Conservation (phyloP, 2,113 vertebrate species). For the Rhea pennata region DNA sequence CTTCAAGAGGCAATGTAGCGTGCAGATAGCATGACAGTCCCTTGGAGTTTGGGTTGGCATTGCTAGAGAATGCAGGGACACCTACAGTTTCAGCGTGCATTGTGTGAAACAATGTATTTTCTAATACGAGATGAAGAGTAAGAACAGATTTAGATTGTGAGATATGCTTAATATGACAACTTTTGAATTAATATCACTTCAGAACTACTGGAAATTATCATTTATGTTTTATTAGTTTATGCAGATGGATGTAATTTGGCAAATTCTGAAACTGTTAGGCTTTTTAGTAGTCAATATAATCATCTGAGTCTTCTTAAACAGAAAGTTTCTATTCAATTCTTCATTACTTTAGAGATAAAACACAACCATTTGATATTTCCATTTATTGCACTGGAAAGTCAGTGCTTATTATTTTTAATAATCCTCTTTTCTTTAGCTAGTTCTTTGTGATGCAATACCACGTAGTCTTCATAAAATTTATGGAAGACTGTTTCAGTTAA, state of each 20-base stretch:
- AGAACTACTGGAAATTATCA: conserved; percentile 47
- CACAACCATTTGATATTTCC: conserved; percentile 60
- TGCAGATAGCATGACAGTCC: not conserved
- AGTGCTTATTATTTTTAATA: conserved; percentile 24
- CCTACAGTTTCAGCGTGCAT: rapidly evolving
- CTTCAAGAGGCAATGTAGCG: conserved; percentile 6
- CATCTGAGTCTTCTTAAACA: conserved; percentile 68
- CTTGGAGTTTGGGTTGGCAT: not conserved
- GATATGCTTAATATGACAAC: conserved; percentile 3
- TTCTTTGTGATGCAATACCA: not conserved
- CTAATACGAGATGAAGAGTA: not conserved
- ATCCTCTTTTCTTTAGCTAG: not conserved
- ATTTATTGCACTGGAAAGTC: conserved; percentile 20
- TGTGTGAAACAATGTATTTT: not conserved
- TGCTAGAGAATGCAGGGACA: not conserved
- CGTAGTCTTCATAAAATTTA: conserved; percentile 19
- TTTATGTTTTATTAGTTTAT: conserved; percentile 72
- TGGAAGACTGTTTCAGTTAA: not conserved
- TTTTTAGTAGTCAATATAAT: conserved; percentile 65
- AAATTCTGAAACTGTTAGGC: conserved; percentile 69
- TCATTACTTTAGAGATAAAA: conserved; percentile 63
- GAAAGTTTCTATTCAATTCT: conserved; percentile 62
- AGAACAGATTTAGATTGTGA: not conserved
- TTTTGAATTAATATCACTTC: conserved; percentile 32
- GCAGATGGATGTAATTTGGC: conserved; percentile 69